phyloP scores from a whole-genome alignment of 2,797 vertebrate species.

The Pachyuromys duprasi region DNA sequence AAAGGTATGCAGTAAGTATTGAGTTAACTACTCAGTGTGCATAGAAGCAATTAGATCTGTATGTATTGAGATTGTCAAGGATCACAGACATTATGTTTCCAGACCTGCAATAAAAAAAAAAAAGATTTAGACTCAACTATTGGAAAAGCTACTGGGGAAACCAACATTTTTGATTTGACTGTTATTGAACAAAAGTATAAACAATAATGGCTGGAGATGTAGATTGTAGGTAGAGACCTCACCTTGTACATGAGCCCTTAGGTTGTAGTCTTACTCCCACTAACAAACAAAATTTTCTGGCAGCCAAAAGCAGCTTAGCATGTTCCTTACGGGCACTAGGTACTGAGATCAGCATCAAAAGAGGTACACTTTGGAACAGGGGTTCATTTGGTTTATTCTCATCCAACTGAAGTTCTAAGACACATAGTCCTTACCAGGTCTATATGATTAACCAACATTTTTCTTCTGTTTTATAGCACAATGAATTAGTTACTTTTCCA shows the following conservation, averaged over 20 bases:
- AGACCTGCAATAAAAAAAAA: background rate
- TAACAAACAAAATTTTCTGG: background rate
- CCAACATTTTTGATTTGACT: background rate
- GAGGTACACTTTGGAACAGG: background rate
- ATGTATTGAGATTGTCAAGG: background rate
- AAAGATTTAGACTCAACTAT: background rate
- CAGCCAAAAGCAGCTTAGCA: background rate
- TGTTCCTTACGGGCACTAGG: background rate
- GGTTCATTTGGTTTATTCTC: conserved; percentile 17
- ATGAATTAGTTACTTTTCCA: background rate
- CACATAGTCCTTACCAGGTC: background rate
- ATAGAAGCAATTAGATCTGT: background rate
- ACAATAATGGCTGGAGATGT: background rate
- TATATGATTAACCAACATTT: background rate
- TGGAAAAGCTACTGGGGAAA: background rate
- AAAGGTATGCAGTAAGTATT: background rate
- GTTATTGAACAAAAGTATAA: background rate
- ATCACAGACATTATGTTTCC: conserved; percentile 31
- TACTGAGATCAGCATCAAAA: background rate
- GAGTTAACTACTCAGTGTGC: background rate
- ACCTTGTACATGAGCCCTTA: no score
- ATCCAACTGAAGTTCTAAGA: background rate
- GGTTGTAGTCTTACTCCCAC: background rate
- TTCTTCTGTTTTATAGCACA: background rate
- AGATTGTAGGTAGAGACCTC: background rate